Conservation (phyloP, 2,113 vertebrate species). For the Rhynchopsitta pachyrhyncha region DNA sequence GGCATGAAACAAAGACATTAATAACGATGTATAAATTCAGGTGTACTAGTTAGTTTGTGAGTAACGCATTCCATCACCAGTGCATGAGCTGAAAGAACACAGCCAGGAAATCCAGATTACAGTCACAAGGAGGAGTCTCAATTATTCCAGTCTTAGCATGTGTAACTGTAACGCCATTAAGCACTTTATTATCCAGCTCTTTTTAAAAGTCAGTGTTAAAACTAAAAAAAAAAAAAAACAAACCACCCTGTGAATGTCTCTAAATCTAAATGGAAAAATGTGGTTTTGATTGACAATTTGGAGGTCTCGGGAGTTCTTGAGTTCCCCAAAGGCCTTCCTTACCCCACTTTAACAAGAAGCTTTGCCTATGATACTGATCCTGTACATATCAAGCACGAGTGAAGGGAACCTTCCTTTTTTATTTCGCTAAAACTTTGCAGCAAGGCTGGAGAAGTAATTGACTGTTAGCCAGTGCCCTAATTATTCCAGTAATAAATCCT, state of each 20-base stretch:
- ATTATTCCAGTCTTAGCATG: constrained; percentile 45
- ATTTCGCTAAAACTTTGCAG: neutral
- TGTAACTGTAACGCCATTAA: neutral
- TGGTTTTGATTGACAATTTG: neutral
- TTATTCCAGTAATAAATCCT: constrained; percentile 13
- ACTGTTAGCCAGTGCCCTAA: constrained; percentile 14
- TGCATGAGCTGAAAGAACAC: neutral
- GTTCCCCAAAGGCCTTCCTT: neutral
- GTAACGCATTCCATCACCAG: neutral
- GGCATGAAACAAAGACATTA: constrained; percentile 29
- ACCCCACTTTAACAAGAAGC: neutral
- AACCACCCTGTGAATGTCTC: neutral
- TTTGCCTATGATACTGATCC: neutral
- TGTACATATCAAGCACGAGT: neutral
- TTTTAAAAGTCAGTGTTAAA: neutral
- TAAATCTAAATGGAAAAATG: neutral
- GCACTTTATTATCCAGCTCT: neutral
- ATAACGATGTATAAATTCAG: constrained; percentile 9
- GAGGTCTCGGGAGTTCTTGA: neutral
- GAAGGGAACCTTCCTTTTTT: neutral
- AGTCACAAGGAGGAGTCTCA: neutral
- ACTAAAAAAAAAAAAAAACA: neutral
- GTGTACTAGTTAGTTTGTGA: constrained; percentile 21
- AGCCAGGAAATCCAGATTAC: constrained; percentile 20
- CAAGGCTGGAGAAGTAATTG: neutral